Conservation (phyloP, 2,888 invertebrate genomes). For the Macrosoma leucophasiata region DNA sequence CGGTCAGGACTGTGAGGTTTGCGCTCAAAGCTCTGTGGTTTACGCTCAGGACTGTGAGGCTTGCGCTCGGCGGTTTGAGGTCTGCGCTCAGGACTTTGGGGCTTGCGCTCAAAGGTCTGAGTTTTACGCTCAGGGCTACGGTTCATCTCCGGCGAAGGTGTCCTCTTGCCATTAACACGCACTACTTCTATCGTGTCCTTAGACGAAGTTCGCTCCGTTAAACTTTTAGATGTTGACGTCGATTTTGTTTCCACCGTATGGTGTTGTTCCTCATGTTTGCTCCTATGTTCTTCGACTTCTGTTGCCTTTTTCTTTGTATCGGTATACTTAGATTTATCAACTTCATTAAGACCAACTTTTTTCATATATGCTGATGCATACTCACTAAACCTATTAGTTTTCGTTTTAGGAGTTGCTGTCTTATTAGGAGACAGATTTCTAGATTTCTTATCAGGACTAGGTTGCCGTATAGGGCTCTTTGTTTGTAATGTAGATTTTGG, state of each 20-base stretch:
- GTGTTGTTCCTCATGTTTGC: constrained; percentile 26
- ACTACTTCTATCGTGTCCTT: constrained; percentile 47
- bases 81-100: constrained; percentile 14
- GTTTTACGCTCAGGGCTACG: constrained; percentile 33
- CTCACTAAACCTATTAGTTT: constrained; percentile 59
- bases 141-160: constrained; percentile 49
- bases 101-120: constrained; percentile 12
- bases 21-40: constrained; percentile 13
- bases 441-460: constrained; percentile 58
- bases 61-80: constrained; percentile 17
- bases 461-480: constrained; percentile 46
- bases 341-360: constrained; percentile 57
- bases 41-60: constrained; percentile 13
- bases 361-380: constrained; percentile 70
- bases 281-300: constrained; percentile 26
- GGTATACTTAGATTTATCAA: constrained; percentile 43
- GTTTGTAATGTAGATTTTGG: constrained; percentile 38
- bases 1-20: constrained; percentile 16
- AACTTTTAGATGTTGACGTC: constrained; percentile 33
- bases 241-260: constrained; percentile 35
- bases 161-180: constrained; percentile 48
- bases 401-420: constrained; percentile 42
- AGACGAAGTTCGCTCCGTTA: constrained; percentile 46
- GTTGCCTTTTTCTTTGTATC: constrained; percentile 40
- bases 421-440: constrained; percentile 56